Evolutionary conservation across 2,797 vertebrate species (phyloP), one percentile per base, ranked within the genome.

Genomic region (Hylomyscus alleni): DNA sequence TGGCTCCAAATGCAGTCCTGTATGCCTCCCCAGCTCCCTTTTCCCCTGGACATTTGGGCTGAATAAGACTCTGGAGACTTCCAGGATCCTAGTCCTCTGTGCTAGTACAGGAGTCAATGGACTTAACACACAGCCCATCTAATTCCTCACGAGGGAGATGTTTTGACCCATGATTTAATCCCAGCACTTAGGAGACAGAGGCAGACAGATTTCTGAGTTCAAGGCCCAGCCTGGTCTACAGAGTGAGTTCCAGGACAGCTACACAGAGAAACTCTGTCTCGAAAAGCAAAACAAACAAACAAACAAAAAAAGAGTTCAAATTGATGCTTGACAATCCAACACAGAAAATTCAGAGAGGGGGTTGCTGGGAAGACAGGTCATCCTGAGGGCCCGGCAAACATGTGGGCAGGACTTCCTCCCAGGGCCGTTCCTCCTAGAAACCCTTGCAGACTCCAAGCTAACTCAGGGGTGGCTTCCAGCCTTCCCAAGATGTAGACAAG

Each of bases 51-150:
- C 15, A 56, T 44, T 0, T 1, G 40, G 29, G 24, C 2, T 14
- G 34, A 47, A 6, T 10, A 2, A 26, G 73, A 54, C 24, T 40
- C 54, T 1, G 3, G 6, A 37, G 24, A 83, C 50, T 37, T 82
- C 54, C 95, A 62, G 37, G 13, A 0, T 7, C 52, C 4, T 7
- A 78, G 47, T 81, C 67, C 83, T 80, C 78, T 50, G 0, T 20
- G 52, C 4, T 93, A 84, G 94, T 31, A 0, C 24, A 58, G 93
- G 89, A 92, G 93, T 85, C 93, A 90, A 93, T 0, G 29, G 90
- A 83, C 91, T 97, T 78, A 62, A 91, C 94, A 91, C 97, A 87
- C 94, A 94, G 89, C 95, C 95, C 78, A 19, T 91, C 58, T 81
- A 81, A 93, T 88, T 95, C 92, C 95, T 44, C 15, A 19, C 4